Base-by-base conservation (phyloP, 2,113 vertebrate genomes). In the Heteronetta atricapilla region DNA sequence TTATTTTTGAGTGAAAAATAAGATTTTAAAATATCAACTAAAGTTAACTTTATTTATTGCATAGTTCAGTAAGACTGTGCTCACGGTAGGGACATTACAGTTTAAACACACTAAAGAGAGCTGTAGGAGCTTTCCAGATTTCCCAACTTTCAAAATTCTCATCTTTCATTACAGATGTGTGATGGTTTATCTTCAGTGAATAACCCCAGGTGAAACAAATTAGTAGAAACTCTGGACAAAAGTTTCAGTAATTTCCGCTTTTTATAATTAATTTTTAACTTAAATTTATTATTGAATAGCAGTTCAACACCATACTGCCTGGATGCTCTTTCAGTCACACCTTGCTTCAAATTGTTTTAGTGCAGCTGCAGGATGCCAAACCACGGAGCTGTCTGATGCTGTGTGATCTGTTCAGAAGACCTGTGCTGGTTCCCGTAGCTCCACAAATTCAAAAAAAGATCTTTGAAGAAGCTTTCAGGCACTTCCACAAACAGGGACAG, bases 341-440 rank as follows among this genome's bases (percentile, higher is more conserved):
- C 48, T 74, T 92, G 67, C 13, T 77, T 84, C 50, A 36, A 44
- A 1, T 50, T 67, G 20, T 14, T 60, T 44, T 21, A 70, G 28
- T 34, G 29, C 0, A 67, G 72, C 34, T 53, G 8, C 50, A 1
- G 4, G 38, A 13, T 14, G 46, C 33, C 56, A 33, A 72, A 72
- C 16, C 2, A 1, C 21, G 48, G 40, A 67, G 40, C 56, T 55
- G 6, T 10, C 36, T 46, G 44, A 3, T n/a, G 36, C 74, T 52
- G 48, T 59, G 42, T 10, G 17, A 68, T 15, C 66, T 56, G 22
- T 13, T 26, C 12, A 69, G 66, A 38, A 89, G 58, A 76, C 12
- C 33, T n/a, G 19, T 6, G 1, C 40, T 38, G 38, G 10, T 42
- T 68, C 66, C 29, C 0, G 0, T n/a, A 31, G 22, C 6, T 81